These are phyloP conservation scores for Brenthis hecate DNA, from an alignment of 2,888 invertebrate species.

Conservation along the genomic window DNA sequence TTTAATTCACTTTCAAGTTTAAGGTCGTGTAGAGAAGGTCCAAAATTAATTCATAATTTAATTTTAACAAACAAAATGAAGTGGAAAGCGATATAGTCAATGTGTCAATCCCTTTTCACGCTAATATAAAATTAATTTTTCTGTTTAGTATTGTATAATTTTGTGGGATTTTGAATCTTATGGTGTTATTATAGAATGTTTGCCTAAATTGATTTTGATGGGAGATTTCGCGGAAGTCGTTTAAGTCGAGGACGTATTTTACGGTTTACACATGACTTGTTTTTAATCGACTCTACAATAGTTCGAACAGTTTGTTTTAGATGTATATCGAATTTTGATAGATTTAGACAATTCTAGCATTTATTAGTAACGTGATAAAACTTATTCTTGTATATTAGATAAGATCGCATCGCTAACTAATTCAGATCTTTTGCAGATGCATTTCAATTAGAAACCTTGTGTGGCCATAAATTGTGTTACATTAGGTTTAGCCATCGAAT, in stretches of 20 bases:
- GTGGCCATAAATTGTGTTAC: slow-evolving; percentile 47
- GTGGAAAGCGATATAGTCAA: slow-evolving; percentile 77
- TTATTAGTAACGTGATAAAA: slow-evolving; percentile 12
- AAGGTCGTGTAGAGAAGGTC: slow-evolving; percentile 5
- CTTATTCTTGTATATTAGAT: slow-evolving; percentile 1
- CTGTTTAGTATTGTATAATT: slow-evolving; percentile 39
- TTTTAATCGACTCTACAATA: slow-evolving; percentile 57
- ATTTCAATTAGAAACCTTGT: slow-evolving; percentile 53
- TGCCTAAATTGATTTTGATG: slow-evolving; percentile 20
- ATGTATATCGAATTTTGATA: slow-evolving; percentile 48
- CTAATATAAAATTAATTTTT: slow-evolving; percentile 79
- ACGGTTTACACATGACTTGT: slow-evolving; percentile 60
- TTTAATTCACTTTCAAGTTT: slow-evolving; percentile 20
- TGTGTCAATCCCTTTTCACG: slow-evolving; percentile 77
- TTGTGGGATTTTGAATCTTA: slow-evolving; percentile 52
- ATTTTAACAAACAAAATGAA: slow-evolving; percentile 52
- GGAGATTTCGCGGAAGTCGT: slow-evolving; percentile 54
- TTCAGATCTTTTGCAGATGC: slow-evolving; percentile 45
- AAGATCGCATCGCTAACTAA: slow-evolving; percentile 14
- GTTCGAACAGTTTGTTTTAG: slow-evolving; percentile 48
- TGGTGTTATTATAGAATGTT: slow-evolving; percentile 35
- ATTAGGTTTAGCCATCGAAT: background rate
- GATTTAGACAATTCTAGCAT: slow-evolving; percentile 24
- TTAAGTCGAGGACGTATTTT: slow-evolving; percentile 53
- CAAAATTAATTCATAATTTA: slow-evolving; percentile 16